Percentiles rank a stretch among this genome's conserved stretches.
Conservation (phyloP, 2,888 invertebrate species). For the Lasioglossum pauxillum region DNA sequence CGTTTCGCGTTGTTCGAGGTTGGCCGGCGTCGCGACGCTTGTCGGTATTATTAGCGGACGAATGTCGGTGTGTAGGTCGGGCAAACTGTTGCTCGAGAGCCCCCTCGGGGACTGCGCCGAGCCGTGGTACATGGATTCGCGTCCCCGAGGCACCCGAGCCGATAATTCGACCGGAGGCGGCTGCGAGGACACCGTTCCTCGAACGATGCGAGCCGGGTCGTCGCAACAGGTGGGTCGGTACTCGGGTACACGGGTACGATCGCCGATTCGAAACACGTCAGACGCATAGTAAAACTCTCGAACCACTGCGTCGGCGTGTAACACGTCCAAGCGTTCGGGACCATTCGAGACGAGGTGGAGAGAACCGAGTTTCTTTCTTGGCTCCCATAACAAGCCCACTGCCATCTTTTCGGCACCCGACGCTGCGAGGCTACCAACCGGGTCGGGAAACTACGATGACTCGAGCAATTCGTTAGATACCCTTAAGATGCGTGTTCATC, state of each 20-base stretch:
- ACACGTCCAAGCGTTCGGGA: background rate
- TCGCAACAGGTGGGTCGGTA: background rate
- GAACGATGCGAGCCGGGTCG: background rate
- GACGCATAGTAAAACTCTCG: background rate
- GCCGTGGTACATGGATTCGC: background rate
- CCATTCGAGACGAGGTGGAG: background rate
- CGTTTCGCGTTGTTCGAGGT: background rate
- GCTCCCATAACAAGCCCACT: background rate
- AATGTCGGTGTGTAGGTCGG: slow-evolving; percentile 78
- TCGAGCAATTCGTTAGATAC: background rate
- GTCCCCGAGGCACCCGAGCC: background rate
- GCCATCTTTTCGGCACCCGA: background rate
- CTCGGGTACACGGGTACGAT: background rate
- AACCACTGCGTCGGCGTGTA: background rate
- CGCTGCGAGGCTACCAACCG: background rate
- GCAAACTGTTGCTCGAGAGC: slow-evolving; percentile 59
- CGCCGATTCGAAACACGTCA: background rate
- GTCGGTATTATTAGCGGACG: slow-evolving; percentile 73
- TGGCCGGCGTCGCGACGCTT: slow-evolving; percentile 3
- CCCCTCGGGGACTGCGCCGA: background rate
- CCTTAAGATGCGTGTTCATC: background rate
- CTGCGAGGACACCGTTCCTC: background rate
- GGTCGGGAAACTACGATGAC: no score
- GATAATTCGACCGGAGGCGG: background rate
- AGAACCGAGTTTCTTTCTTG: background rate